Percentiles rank a stretch among this genome's conserved stretches.
Evolutionary conservation across 2,888 invertebrate genomes (phyloP).

Genomic region (Nemoura dubitans): DNA sequence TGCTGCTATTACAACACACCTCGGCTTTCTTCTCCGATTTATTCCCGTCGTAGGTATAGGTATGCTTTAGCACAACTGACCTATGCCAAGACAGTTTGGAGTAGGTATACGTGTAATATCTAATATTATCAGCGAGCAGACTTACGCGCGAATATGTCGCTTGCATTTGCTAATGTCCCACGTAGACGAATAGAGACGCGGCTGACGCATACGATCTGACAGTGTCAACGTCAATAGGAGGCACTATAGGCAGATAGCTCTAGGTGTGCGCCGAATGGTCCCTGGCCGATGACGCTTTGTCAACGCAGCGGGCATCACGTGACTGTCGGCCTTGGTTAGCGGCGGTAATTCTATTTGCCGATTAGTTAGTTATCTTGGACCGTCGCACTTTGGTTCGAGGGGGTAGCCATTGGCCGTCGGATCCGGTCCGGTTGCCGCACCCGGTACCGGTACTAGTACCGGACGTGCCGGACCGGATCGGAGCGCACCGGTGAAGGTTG

Average conservation of each 20-base stretch:
- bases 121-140: conserved; percentile 25
- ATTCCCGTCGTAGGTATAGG: conserved; percentile 12
- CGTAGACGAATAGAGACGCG: background rate
- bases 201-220: background rate
- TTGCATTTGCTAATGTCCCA: background rate
- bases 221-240: background rate
- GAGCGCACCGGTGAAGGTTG: background rate
- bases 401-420: background rate
- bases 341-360: background rate
- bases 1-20: background rate
- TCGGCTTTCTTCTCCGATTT: background rate
- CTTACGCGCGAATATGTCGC: background rate
- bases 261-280: background rate
- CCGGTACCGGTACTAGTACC: no score
- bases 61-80: conserved; percentile 16
- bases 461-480: no score
- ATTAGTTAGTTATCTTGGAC: background rate
- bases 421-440: background rate
- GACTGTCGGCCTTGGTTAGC: background rate
- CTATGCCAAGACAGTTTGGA: conserved; percentile 19
- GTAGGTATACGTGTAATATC: background rate
- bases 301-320: background rate
- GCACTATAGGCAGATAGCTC: background rate
- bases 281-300: background rate
- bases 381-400: background rate